Evolutionary conservation across 2,113 vertebrate genomes (phyloP).

Genomic region (Aphyosemion australe): DNA sequence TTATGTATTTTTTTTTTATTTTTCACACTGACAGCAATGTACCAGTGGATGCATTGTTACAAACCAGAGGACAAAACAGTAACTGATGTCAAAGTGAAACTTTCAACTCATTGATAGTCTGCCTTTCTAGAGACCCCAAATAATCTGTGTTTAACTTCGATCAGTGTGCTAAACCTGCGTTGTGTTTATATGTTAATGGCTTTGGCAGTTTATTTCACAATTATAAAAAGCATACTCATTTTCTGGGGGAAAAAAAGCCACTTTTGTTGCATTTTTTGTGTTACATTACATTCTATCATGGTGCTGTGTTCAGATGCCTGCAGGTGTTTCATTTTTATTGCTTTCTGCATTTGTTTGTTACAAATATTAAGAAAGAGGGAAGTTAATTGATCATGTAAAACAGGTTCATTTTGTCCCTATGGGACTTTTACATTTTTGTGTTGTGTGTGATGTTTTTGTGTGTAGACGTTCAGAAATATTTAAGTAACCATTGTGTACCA

Average conservation of each 20-base stretch:
- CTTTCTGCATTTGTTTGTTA: slow-evolving; percentile 71
- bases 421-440: slow-evolving; percentile 80
- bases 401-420: slow-evolving; percentile 86
- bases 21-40: slow-evolving; percentile 69
- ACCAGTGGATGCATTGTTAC: slow-evolving; percentile 62
- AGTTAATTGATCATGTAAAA: slow-evolving; percentile 52
- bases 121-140: slow-evolving; percentile 69
- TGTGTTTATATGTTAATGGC: slow-evolving; percentile 65
- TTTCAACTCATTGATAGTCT: slow-evolving; percentile 52
- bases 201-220: slow-evolving; percentile 60
- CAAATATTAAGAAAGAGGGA: slow-evolving; percentile 67
- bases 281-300: slow-evolving; percentile 72
- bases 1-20: slow-evolving; percentile 42
- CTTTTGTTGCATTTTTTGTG: slow-evolving; percentile 66
- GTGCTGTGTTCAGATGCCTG: slow-evolving; percentile 79
- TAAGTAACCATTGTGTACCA: slow-evolving; percentile 71
- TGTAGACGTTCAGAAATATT: slow-evolving; percentile 63
- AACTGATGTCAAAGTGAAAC: slow-evolving; percentile 54
- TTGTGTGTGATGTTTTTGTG: slow-evolving; percentile 61
- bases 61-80: slow-evolving; percentile 56
- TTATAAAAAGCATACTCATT: slow-evolving; percentile 80
- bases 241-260: slow-evolving; percentile 74
- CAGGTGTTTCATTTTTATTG: slow-evolving; percentile 55
- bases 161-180: slow-evolving; percentile 63
- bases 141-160: slow-evolving; percentile 65